Conservation (phyloP, 1,140 invertebrate species). For the Tetramorium simillimum region DNA sequence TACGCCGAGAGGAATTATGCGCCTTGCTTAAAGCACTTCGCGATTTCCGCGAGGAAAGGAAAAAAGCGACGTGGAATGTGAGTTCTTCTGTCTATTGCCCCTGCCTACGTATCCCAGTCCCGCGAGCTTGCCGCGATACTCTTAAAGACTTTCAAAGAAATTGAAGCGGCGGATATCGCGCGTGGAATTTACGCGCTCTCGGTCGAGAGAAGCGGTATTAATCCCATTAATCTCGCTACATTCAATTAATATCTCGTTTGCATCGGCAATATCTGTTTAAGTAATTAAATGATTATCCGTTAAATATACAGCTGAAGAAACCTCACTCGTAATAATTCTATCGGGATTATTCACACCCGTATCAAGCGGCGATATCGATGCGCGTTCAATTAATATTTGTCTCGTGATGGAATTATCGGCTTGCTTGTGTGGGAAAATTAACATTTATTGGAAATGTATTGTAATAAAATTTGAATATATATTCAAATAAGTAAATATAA, state of each 20-base stretch:
- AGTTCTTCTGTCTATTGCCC: neutral
- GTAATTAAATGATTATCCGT: constrained; percentile 50
- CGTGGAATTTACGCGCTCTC: constrained; percentile 38
- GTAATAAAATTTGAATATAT: constrained; percentile 25
- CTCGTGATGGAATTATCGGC: constrained; percentile 40
- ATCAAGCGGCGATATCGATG: constrained; percentile 33
- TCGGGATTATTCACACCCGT: constrained; percentile 27
- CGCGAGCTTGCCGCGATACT: neutral
- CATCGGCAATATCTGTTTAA: constrained; percentile 30
- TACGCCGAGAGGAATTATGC: constrained; percentile 65
- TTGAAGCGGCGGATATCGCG: constrained; percentile 19
- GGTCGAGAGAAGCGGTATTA: neutral
- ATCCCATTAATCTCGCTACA: constrained; percentile 35
- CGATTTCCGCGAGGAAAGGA: constrained; percentile 26
- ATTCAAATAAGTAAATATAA: neutral
- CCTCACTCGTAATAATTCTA: constrained; percentile 45
- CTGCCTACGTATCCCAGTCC: neutral
- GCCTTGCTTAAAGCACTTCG: constrained; percentile 43
- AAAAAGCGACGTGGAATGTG: constrained; percentile 5
- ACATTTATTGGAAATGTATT: constrained; percentile 17
- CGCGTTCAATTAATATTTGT: constrained; percentile 34
- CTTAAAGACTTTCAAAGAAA: constrained; percentile 42
- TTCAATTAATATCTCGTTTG: constrained; percentile 43
- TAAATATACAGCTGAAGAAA: constrained; percentile 33
- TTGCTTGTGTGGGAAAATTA: neutral